Conservation (phyloP, 2,888 invertebrate species). For the Erebia aethiops region DNA sequence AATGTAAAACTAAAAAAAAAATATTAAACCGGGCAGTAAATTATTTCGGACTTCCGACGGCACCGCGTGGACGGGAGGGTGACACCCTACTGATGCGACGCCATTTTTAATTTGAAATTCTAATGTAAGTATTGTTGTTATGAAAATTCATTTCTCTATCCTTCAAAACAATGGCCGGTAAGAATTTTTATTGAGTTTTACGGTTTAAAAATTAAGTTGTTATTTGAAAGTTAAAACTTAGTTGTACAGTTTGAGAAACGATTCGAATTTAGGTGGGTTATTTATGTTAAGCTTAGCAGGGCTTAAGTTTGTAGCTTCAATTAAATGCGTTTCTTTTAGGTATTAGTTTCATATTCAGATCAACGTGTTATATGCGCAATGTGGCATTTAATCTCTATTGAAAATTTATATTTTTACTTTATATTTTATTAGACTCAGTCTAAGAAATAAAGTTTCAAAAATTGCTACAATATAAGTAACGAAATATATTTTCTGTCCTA, state of each 20-base stretch:
- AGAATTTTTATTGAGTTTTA: conserved; percentile 41
- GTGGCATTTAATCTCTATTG: no score
- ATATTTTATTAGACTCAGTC: no score
- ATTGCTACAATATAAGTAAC: neutral
- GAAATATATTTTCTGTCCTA: neutral
- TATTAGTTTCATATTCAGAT: no score
- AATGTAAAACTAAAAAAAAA: conserved; percentile 30
- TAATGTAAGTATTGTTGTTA: conserved; percentile 59
- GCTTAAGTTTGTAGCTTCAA: neutral
- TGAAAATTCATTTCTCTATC: conserved; percentile 45
- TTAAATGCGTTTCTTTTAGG: neutral
- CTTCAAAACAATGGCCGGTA: conserved; percentile 43
- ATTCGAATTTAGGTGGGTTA: neutral
- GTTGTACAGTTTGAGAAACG: neutral
- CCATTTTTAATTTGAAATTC: conserved; percentile 71
- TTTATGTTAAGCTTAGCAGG: neutral
- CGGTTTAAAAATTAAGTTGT: conserved; percentile 18
- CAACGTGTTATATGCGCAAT: no score
- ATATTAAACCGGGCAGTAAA: conserved; percentile 35
- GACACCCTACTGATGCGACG: conserved; percentile 65
- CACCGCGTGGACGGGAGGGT: conserved; percentile 57
- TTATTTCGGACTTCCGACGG: conserved; percentile 63
- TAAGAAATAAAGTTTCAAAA: neutral
- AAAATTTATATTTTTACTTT: no score
- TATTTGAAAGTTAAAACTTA: neutral